Percentiles rank a stretch among this genome's conserved stretches.
Evolutionary conservation across 2,888 invertebrate genomes (phyloP).

Genomic region (Rotaria magnacalcarata): DNA sequence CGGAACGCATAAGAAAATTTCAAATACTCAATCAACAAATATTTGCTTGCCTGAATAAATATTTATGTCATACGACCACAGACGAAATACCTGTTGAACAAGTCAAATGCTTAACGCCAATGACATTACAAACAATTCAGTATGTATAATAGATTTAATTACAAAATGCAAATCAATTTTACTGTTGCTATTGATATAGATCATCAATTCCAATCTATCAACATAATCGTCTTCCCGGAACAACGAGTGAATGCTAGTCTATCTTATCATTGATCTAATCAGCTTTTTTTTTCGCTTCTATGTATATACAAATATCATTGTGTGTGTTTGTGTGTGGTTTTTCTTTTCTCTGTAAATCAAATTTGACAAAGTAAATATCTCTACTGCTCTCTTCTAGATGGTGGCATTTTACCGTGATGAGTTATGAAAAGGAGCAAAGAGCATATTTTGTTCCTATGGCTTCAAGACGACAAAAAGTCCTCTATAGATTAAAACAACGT

Average conservation of each 20-base stretch:
- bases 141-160: neutral
- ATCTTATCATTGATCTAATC: constrained; percentile 1
- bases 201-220: constrained; percentile 26
- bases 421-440: neutral
- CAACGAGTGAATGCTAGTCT: constrained; percentile 33
- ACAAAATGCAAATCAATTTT: neutral
- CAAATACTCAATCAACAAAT: constrained; percentile 97
- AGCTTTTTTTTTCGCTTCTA: neutral
- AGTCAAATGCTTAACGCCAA: constrained; percentile 87
- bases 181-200: neutral
- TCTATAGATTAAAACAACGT: neutral
- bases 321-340: neutral
- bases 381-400: neutral
- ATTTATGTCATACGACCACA: constrained; percentile 73
- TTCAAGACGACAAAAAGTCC: neutral
- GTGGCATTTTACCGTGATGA: neutral
- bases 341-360: neutral
- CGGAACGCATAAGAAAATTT: constrained; percentile 90
- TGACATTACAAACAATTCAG: constrained; percentile 37
- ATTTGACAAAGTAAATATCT: neutral
- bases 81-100: constrained; percentile 80
- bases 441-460: neutral
- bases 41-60: constrained; percentile 87
- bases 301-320: constrained; percentile 27
- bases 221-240: neutral